Conservation (phyloP, 1,140 invertebrate genomes). For the Eriosoma lanigerum region DNA sequence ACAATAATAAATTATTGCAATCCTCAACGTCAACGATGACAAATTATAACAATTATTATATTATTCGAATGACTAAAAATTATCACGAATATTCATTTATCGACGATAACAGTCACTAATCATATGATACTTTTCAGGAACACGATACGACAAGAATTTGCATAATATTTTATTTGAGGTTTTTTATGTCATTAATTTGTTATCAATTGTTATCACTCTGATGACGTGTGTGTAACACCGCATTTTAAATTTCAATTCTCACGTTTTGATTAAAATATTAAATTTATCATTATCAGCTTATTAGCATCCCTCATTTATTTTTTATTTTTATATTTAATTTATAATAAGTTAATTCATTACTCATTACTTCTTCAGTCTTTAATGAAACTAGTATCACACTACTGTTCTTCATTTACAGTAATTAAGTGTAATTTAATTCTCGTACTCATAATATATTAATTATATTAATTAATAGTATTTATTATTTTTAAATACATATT, state of each 20-base stretch:
- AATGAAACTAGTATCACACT: not conserved
- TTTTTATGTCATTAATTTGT: not conserved
- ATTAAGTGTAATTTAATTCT: slow-evolving; percentile 21
- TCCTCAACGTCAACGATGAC: not conserved
- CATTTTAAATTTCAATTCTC: not conserved
- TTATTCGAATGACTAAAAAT: too few relatives aligned
- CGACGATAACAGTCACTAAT: not conserved
- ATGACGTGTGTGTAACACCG: slow-evolving; percentile 45
- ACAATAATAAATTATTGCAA: not conserved
- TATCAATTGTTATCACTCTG: slow-evolving; percentile 26
- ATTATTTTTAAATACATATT: not conserved
- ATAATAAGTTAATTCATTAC: not conserved
- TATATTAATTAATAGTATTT: too few relatives aligned
- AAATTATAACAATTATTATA: too few relatives aligned
- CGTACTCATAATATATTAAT: not conserved
- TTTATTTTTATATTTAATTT: slow-evolving; percentile 5
- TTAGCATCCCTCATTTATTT: not conserved
- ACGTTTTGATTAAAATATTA: too few relatives aligned
- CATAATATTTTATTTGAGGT: not conserved
- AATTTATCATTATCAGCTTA: too few relatives aligned
- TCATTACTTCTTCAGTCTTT: not conserved
- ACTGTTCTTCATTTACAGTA: not conserved
- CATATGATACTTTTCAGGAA: not conserved
- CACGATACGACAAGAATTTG: not conserved
- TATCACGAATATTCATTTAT: not conserved